These are phyloP conservation scores for Sparidentex hasta DNA, from an alignment of 2,797 vertebrate genomes.

Conservation along the genomic window DNA sequence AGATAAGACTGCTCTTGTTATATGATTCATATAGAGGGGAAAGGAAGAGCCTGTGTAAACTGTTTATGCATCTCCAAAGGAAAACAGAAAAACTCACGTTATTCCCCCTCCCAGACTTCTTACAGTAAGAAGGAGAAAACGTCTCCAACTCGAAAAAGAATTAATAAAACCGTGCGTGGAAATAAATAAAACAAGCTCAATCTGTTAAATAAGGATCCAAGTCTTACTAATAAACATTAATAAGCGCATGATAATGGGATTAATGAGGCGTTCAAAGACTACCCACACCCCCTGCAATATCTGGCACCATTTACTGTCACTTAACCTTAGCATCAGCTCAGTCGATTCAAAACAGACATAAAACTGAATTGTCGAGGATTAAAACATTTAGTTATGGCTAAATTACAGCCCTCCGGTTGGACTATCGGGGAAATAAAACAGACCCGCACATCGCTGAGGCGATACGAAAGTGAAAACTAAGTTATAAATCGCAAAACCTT, in stretches of 20 bases:
- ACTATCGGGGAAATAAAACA: not conserved
- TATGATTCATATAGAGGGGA: conserved; percentile 76
- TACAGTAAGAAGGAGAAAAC: not conserved
- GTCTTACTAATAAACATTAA: not conserved
- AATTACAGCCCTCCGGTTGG: not conserved
- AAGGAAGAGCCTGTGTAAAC: conserved; percentile 77
- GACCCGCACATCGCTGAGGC: not conserved
- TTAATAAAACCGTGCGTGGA: not conserved
- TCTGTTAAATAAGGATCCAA: not conserved
- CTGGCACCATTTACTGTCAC: not conserved
- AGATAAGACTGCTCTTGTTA: conserved; percentile 80
- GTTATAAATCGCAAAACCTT: conserved; percentile 53
- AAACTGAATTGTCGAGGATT: not conserved
- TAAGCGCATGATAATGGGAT: not conserved
- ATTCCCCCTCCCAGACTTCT: conserved; percentile 35
- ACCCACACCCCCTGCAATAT: not conserved
- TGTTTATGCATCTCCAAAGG: conserved; percentile 57
- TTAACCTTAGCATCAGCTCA: not conserved
- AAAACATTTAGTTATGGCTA: not conserved
- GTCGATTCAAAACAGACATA: not conserved
- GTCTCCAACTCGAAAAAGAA: not conserved
- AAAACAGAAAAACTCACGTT: conserved; percentile 45
- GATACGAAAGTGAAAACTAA: conserved; percentile 3
- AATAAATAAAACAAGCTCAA: not conserved
- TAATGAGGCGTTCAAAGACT: not conserved